phyloP scores from a whole-genome alignment of 2,888 invertebrate species.

The Elysia crispata region DNA sequence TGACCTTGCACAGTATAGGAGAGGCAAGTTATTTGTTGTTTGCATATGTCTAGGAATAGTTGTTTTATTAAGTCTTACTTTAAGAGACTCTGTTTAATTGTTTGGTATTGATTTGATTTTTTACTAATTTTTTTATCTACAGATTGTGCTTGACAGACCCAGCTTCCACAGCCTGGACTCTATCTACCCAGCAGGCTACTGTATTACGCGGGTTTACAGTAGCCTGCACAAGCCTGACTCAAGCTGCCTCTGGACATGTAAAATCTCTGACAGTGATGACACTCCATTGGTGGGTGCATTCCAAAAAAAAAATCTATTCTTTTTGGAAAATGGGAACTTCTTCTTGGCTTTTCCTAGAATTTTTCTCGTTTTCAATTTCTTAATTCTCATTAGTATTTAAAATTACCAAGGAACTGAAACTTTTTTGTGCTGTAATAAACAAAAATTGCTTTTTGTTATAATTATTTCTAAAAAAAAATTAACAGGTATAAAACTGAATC shows the following conservation, averaged over 20 bases:
- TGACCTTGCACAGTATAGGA: conserved; percentile 86
- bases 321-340: not conserved
- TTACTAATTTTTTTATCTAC: conserved; percentile 29
- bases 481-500: too few relatives aligned
- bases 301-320: too few relatives aligned
- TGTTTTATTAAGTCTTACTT: too few relatives aligned
- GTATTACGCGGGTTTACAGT: conserved; percentile 86
- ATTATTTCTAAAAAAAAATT: too few relatives aligned
- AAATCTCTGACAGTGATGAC: conserved; percentile 85
- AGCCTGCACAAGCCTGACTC: conserved; percentile 84
- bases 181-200: conserved; percentile 88
- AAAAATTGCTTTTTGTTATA: too few relatives aligned
- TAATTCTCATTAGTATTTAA: too few relatives aligned
- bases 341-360: not conserved
- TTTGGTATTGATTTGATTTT: too few relatives aligned
- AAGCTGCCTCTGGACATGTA: conserved; percentile 88
- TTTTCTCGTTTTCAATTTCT: too few relatives aligned
- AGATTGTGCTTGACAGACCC: conserved; percentile 83
- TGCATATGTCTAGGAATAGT: not conserved
- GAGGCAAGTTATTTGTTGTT: conserved; percentile 79
- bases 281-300: conserved; percentile 81
- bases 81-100: too few relatives aligned
- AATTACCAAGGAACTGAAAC: too few relatives aligned
- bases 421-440: too few relatives aligned
- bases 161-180: conserved; percentile 85